Evolutionary conservation across 2,797 vertebrate species (phyloP).

Genomic region (Girardinus metallicus): DNA sequence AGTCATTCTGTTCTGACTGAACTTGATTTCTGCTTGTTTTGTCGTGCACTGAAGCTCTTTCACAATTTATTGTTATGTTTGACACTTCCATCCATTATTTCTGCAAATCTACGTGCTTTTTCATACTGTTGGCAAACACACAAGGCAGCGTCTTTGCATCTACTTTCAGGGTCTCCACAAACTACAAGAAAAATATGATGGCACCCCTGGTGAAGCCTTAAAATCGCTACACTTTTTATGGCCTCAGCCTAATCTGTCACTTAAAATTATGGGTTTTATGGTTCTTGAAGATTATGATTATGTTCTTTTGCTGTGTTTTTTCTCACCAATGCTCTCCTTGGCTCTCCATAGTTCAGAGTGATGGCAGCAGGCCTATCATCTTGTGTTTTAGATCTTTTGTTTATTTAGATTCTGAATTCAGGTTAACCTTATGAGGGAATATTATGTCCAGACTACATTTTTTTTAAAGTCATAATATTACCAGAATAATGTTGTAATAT

Average conservation of each 20-base stretch:
- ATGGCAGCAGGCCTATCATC: too few species aligned
- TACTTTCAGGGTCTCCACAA: background rate
- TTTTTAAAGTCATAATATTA: too few species aligned
- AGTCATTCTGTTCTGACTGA: too few species aligned
- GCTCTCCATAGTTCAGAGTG: too few species aligned
- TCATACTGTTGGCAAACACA: background rate
- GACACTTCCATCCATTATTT: constrained; percentile 27
- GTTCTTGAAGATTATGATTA: too few species aligned
- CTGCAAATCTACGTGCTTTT: constrained; percentile 2
- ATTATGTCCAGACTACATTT: too few species aligned
- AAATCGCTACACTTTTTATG: background rate
- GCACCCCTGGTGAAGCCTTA: background rate
- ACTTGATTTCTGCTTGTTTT: constrained; percentile 4
- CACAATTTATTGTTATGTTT: constrained; percentile 12
- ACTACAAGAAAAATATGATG: background rate
- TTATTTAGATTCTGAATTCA: too few species aligned
- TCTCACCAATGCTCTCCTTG: too few species aligned
- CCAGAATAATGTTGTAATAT: too few species aligned
- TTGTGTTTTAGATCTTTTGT: too few species aligned
- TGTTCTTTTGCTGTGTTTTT: too few species aligned
- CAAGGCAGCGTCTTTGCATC: background rate
- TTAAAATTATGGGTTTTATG: background rate
- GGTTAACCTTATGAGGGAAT: too few species aligned
- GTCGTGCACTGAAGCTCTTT: background rate
- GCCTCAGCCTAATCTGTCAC: background rate